Percentiles rank a stretch among this genome's conserved stretches.
These are phyloP conservation scores for Psilanteris sp. DNA, from an alignment of 1,140 invertebrate species.

Conservation along the genomic window DNA sequence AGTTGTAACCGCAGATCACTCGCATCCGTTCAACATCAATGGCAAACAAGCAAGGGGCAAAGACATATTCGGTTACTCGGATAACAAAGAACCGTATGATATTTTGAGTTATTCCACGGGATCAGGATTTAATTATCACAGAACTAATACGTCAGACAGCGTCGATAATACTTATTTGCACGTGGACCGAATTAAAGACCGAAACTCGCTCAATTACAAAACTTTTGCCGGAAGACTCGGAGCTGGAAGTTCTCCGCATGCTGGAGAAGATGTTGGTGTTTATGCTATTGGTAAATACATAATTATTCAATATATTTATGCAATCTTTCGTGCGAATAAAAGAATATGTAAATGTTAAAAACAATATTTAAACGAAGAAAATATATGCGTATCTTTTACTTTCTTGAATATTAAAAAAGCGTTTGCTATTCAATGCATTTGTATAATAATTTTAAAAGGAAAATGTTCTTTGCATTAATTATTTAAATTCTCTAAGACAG, in stretches of 20 bases:
- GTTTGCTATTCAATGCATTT: too few relatives aligned
- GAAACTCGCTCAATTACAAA: constrained; percentile 65
- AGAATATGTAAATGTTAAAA: too few relatives aligned
- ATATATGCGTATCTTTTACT: too few relatives aligned
- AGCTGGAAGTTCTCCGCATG: constrained; percentile 84
- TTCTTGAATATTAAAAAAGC: too few relatives aligned
- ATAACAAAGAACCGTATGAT: constrained; percentile 76
- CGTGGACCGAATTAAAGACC: constrained; percentile 61
- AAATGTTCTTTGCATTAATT: too few relatives aligned
- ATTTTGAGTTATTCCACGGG: constrained; percentile 80
- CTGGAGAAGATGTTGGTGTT: constrained; percentile 93
- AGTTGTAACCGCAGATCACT: constrained; percentile 88
- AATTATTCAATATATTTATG: too few relatives aligned
- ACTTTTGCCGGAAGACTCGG: constrained; percentile 74
- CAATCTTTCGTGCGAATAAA: too few relatives aligned
- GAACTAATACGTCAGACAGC: constrained; percentile 80
- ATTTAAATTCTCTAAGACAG: too few relatives aligned
- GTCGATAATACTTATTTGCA: constrained; percentile 67
- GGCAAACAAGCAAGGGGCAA: constrained; percentile 83
- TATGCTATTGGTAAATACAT: constrained; percentile 88
- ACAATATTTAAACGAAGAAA: too few relatives aligned
- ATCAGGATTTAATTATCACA: constrained; percentile 1
- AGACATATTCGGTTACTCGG: constrained; percentile 82
- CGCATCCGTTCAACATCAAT: constrained; percentile 84
- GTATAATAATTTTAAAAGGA: too few relatives aligned